These are phyloP conservation scores for Chrosomus eos DNA, from an alignment of 2,797 vertebrate species.

Conservation along the genomic window DNA sequence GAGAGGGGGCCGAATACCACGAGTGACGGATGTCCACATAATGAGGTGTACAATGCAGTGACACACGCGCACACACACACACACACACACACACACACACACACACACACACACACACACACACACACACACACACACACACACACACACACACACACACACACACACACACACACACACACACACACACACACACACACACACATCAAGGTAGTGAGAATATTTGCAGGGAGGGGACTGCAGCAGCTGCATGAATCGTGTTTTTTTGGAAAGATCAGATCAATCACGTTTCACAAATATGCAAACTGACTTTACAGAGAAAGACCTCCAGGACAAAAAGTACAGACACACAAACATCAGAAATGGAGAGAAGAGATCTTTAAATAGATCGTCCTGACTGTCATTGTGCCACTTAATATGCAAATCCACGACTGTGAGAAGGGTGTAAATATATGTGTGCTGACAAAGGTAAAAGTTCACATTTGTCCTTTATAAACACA, in stretches of 20 bases:
- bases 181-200: too few relatives aligned
- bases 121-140: too few relatives aligned
- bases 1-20: constrained; percentile 14
- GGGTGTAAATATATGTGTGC: neutral
- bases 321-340: neutral
- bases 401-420: constrained; percentile 21
- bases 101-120: neutral
- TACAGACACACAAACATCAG: neutral
- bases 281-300: constrained; percentile 1
- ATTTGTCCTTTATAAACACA: constrained; percentile 20
- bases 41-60: neutral
- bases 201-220: neutral
- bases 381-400: constrained; percentile 8
- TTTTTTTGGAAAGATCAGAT: constrained; percentile 21
- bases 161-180: too few relatives aligned
- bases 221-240: constrained; percentile 18
- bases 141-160: too few relatives aligned
- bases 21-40: constrained; percentile 20
- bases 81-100: neutral
- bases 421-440: neutral
- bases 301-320: neutral
- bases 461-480: constrained; percentile 22
- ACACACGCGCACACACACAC: neutral
- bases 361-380: neutral
- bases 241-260: neutral